Evolutionary conservation across 2,113 vertebrate species (phyloP).

Genomic region (Leptobrachium ailaonicum): DNA sequence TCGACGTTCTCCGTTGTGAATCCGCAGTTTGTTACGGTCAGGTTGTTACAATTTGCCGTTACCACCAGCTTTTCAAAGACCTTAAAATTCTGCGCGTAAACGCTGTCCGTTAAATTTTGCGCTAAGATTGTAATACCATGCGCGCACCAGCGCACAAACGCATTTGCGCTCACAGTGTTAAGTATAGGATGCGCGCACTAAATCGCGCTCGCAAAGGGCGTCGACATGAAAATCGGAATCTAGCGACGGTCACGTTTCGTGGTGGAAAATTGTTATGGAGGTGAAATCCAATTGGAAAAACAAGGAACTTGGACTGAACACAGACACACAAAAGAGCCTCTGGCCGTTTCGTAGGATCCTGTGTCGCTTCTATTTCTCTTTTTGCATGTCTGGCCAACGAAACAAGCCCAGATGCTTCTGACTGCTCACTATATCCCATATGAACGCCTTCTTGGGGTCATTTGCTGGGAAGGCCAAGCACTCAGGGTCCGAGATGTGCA

Average conservation of each 20-base stretch:
- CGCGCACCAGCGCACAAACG: too few species aligned
- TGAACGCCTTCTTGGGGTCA: too few species aligned
- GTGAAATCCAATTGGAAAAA: constrained; percentile 47
- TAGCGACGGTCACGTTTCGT: constrained; percentile 47
- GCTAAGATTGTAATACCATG: too few species aligned
- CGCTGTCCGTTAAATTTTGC: too few species aligned
- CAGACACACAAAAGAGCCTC: constrained; percentile 69
- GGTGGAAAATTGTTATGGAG: constrained; percentile 43
- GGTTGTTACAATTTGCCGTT: too few species aligned
- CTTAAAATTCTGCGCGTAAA: too few species aligned
- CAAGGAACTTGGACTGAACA: constrained; percentile 62
- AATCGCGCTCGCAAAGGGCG: constrained; percentile 55
- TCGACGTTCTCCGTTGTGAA: too few species aligned
- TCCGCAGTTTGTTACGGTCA: too few species aligned
- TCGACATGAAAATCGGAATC: constrained; percentile 72
- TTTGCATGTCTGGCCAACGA: constrained; percentile 47
- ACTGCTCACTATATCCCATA: not conserved
- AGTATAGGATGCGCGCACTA: too few species aligned
- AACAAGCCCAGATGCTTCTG: not conserved
- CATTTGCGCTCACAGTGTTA: too few species aligned
- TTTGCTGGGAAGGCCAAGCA: too few species aligned
- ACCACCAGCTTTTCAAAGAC: too few species aligned
- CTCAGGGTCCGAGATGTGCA: constrained; percentile 29
- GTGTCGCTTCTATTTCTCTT: constrained; percentile 52
- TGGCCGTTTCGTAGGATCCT: constrained; percentile 63